These are phyloP conservation scores for Lateolabrax maculatus DNA, from an alignment of 2,797 vertebrate species.

Conservation along the genomic window DNA sequence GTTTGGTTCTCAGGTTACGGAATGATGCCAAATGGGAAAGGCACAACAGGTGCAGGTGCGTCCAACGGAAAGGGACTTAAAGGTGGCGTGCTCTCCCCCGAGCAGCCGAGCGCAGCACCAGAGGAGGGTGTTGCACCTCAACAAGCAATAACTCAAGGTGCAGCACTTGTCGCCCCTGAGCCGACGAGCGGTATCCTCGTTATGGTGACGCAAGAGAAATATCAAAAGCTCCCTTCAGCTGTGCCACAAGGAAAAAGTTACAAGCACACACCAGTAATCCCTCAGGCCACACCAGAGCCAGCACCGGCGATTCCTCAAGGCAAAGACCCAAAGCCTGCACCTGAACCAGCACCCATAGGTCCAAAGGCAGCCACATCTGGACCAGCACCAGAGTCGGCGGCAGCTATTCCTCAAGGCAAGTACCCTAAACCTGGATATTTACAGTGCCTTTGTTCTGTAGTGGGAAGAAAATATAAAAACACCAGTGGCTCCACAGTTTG, in stretches of 20 bases:
- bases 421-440: conserved; percentile 24
- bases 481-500: conserved; percentile 8
- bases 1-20: conserved; percentile 72
- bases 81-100: conserved; percentile 64
- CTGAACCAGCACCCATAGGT: conserved; percentile 22
- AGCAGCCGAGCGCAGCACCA: conserved; percentile 54
- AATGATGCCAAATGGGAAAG: conserved; percentile 59
- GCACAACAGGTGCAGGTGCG: conserved; percentile 44
- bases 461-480: conserved; percentile 11
- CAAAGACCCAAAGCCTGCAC: conserved; percentile 33
- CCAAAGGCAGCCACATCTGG: conserved; percentile 38
- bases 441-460: neutral
- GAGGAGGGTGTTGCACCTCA: conserved; percentile 39
- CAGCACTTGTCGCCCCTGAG: conserved; percentile 22
- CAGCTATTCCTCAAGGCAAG: conserved; percentile 68
- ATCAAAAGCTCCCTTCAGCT: conserved; percentile 53
- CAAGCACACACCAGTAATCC: conserved; percentile 41
- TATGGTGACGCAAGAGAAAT: conserved; percentile 63
- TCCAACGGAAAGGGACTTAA: conserved; percentile 62
- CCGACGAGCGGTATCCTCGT: conserved; percentile 44
- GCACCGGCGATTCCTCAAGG: conserved; percentile 32
- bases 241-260: conserved; percentile 68
- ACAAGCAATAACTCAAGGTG: conserved; percentile 30
- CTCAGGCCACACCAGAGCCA: conserved; percentile 45
- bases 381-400: conserved; percentile 27